Percentiles rank a stretch among this genome's conserved stretches.
phyloP scores from a whole-genome alignment of 2,797 vertebrate genomes.

The Gymnopithys bicolor region DNA sequence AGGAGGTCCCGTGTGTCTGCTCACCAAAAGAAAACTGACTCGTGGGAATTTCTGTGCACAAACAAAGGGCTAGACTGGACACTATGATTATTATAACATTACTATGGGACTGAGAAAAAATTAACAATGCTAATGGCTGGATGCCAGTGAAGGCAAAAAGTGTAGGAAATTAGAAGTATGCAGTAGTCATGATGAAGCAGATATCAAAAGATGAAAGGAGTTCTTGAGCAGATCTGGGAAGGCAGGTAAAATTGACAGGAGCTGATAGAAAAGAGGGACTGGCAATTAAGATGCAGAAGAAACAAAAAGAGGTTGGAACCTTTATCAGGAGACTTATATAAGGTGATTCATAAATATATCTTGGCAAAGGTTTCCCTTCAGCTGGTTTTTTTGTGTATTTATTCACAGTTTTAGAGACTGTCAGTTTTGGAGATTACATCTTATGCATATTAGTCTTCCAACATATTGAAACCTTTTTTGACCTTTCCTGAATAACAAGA shows the following conservation, averaged over 20 bases:
- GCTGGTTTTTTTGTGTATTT: neutral
- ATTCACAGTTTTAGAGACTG: neutral
- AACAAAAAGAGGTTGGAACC: neutral
- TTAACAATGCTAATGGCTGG: neutral
- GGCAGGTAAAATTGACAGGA: neutral
- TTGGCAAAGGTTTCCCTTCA: neutral
- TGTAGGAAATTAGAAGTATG: neutral
- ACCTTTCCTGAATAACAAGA: neutral
- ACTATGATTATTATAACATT: neutral
- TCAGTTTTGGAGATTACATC: conserved; percentile 4
- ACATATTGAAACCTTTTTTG: neutral
- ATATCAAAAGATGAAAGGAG: neutral
- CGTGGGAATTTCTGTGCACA: neutral
- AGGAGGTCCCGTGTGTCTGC: neutral
- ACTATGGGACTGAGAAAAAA: neutral
- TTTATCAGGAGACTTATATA: neutral
- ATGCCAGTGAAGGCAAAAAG: neutral
- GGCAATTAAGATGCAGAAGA: neutral
- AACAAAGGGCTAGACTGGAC: neutral
- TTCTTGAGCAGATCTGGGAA: neutral
- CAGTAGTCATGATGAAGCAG: neutral
- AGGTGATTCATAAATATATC: neutral
- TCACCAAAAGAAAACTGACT: neutral
- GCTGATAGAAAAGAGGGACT: neutral
- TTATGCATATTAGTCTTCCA: neutral